Conservation (phyloP, 2,797 vertebrate genomes). For the Schizopygopsis malacanthus region DNA sequence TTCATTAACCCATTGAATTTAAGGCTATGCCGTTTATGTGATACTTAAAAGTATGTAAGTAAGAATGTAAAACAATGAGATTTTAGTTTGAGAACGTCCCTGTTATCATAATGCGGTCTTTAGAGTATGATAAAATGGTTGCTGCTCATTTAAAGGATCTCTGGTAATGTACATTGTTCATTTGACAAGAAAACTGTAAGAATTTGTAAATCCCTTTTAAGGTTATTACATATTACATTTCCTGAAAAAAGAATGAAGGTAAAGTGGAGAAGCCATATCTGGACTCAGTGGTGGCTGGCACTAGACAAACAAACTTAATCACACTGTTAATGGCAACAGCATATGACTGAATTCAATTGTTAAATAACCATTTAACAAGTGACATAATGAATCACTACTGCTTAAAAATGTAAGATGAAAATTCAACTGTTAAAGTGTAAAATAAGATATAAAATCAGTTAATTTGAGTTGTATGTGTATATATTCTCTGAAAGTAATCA, state of each 20-base stretch:
- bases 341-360: too few species aligned
- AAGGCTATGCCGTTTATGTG: neutral
- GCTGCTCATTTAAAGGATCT: neutral
- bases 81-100: neutral
- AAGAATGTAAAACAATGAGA: neutral
- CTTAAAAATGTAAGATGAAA: too few species aligned
- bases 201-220: neutral
- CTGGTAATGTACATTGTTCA: neutral
- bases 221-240: neutral
- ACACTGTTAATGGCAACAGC: too few species aligned
- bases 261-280: neutral
- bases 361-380: too few species aligned
- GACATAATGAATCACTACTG: too few species aligned
- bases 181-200: neutral
- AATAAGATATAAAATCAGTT: too few species aligned
- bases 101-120: neutral
- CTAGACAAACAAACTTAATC: too few species aligned
- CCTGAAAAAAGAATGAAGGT: neutral
- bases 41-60: neutral
- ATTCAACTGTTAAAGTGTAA: too few species aligned
- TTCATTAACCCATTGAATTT: neutral
- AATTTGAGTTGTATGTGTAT: too few species aligned
- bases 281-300: too few species aligned
- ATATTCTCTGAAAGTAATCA: too few species aligned
- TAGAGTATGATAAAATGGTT: neutral